Evolutionary conservation across 2,888 invertebrate species (phyloP).

Genomic region (Polydesmus complanatus): DNA sequence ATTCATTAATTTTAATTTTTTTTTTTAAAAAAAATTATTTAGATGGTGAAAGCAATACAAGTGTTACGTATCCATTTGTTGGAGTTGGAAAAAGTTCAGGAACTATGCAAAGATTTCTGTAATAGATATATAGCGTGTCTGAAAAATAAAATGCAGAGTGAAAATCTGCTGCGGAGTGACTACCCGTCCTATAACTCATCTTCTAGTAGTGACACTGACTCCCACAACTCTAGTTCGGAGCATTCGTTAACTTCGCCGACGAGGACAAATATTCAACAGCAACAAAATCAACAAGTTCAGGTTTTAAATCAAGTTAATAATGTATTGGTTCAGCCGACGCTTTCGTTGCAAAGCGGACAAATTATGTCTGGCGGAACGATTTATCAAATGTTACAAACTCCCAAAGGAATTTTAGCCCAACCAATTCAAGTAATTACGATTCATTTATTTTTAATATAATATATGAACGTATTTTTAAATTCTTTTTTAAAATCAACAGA

Average conservation of each 20-base stretch:
- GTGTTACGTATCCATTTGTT: slow-evolving; percentile 80
- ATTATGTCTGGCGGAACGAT: slow-evolving; percentile 34
- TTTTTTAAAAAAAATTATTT: no score
- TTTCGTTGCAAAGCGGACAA: slow-evolving; percentile 30
- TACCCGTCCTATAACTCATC: slow-evolving; percentile 35
- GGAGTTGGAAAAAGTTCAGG: slow-evolving; percentile 87
- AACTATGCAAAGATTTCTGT: slow-evolving; percentile 88
- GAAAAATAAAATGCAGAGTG: slow-evolving; percentile 77
- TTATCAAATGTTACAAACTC: slow-evolving; percentile 37
- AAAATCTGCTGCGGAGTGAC: slow-evolving; percentile 65
- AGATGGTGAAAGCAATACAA: slow-evolving; percentile 79
- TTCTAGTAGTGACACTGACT: slow-evolving; percentile 19
- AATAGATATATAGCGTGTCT: slow-evolving; percentile 76
- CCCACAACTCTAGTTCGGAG: slow-evolving; percentile 15
- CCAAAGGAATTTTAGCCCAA: slow-evolving; percentile 37
- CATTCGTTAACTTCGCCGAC: slow-evolving; percentile 3
- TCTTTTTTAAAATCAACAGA: no score
- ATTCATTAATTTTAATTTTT: no score
- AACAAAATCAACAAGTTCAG: neutral
- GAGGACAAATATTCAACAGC: neutral
- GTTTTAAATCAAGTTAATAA: slow-evolving; percentile 19
- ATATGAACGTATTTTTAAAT: no score
- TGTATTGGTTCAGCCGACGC: slow-evolving; percentile 26
- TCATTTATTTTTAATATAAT: neutral
- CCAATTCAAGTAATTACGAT: slow-evolving; percentile 35